Evolutionary conservation across 1,140 invertebrate genomes (phyloP), one percentile per base, ranked within the genome.

Genomic region (Micrasema minimum): DNA sequence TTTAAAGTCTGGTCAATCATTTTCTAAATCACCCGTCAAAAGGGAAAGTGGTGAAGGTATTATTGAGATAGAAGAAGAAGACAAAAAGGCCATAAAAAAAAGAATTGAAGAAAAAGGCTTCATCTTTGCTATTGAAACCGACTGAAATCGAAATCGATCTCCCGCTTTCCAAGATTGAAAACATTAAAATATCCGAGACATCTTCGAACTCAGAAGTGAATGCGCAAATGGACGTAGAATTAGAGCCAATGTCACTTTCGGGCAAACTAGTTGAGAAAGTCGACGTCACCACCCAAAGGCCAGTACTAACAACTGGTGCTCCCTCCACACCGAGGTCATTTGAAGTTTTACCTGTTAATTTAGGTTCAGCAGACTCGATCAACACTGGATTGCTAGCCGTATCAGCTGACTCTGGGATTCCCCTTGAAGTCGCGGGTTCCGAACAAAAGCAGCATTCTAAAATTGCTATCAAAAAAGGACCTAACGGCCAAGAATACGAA

Each of bases 401-500:
- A n/a, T 81, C 81, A 3, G 82, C 82, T 16, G 83, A 82, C 69
- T 80, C 81, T 18, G 82, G 81, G 66, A 75, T 83, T n/a, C 81
- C 82, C 59, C 69, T 85, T 26, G 83, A 85, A 75, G 80, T 82
- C 11, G 83, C 83, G 45, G 83, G 83, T 0, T 80, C 83, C 45
- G 83, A 85, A 77, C 83, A 83, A 74, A 84, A 84, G 69, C 86
- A 88, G 38, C n/a, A n/a, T n/a, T 91, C 90, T 0, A 80, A 90
- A 70, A 90, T 92, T 70, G 88, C 94, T 85, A 90, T 94, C 26
- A 94, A 95, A 76, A 95, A 94, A 80, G 93, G 92, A 22, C 92
- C 92, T n/a, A 94, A 94, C 77, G 93, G 93, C 3, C 90, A 94
- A 81, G 93, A 95, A 76, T 95, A 96, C 77, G 93, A 96, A 80